Evolutionary conservation across 2,888 invertebrate species (phyloP), one percentile per base, ranked within the genome.

Genomic region (Kryphioiulus occultus): DNA sequence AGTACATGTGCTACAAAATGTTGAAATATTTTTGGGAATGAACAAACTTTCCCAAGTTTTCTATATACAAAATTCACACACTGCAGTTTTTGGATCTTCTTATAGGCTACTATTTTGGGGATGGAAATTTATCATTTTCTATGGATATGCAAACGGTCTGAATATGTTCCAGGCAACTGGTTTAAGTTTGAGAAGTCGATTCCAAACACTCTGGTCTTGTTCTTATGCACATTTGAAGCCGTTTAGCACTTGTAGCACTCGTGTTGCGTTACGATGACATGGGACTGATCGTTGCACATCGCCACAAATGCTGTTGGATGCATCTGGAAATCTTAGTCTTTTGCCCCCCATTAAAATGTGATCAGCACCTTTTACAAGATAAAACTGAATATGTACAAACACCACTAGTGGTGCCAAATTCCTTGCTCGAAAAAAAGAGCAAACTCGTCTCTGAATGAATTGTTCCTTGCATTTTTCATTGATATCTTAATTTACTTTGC

Each of bases 401-500:
- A 78, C 78, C 78, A 30, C 26, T 15, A 12, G 30, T 78, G 78
- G 78, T 78, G 78, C 78, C 15, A 30, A 17, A 78, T 30, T 30
- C 12, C 7, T 30, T 30, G 78, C 78, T 78, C 30, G 15, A 15
- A 44, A n/a, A n/a, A n/a, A 78, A 30, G 78, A 78, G 78, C 78
- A 78, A 30, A 30, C 26, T 68, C 12, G 68, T 10, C 68, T 68
- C 22, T 68, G 68, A 10, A 68, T 22, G 59, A 59, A 59, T 22
- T 59, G 78, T 78, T 30, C 78, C 12, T 78, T 30, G 26, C 30
- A 15, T 78, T 78, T 78, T 30, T 78, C 78, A 30, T 78, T 26
- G 17, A 30, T 17, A 15, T 19, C 30, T 88, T 84, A 88, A 53
- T 88, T 88, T 19, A 88, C 88, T 87, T 88, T 88, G 1, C 88